These are phyloP conservation scores for Hoplias malabaricus DNA, from an alignment of 2,113 vertebrate genomes.

Conservation along the genomic window DNA sequence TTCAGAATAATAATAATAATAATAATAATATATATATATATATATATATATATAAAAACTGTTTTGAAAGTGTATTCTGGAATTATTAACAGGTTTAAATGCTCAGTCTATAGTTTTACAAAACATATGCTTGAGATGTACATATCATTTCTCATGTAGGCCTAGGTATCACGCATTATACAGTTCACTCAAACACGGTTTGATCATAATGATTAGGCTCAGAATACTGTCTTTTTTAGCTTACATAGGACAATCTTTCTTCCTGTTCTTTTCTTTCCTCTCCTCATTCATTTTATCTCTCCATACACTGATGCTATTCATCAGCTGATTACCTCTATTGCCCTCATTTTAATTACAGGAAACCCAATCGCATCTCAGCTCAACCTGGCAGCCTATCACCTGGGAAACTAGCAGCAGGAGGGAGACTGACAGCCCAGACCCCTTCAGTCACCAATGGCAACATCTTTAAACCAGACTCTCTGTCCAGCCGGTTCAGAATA, in stretches of 20 bases:
- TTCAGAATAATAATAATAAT: no score
- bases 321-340: constrained; percentile 55
- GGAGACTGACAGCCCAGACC: constrained; percentile 49
- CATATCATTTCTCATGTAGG: no score
- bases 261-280: background rate
- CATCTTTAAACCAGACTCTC: constrained; percentile 19
- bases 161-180: no score
- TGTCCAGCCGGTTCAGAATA: background rate
- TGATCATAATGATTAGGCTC: no score
- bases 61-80: no score
- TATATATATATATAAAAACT: no score
- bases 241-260: background rate
- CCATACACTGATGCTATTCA: constrained; percentile 64
- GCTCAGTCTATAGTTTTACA: no score
- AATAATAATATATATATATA: no score
- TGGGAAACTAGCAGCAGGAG: constrained; percentile 59
- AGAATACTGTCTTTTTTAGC: background rate
- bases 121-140: no score
- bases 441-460: constrained; percentile 30
- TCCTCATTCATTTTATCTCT: background rate
- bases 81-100: no score
- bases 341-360: constrained; percentile 71
- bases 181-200: no score
- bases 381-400: constrained; percentile 61
- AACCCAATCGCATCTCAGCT: constrained; percentile 65